Percentiles rank a stretch among this genome's conserved stretches.
Conservation (phyloP, 37 sponge, comb jelly and placozoan species). For the Crambe crambe region DNA sequence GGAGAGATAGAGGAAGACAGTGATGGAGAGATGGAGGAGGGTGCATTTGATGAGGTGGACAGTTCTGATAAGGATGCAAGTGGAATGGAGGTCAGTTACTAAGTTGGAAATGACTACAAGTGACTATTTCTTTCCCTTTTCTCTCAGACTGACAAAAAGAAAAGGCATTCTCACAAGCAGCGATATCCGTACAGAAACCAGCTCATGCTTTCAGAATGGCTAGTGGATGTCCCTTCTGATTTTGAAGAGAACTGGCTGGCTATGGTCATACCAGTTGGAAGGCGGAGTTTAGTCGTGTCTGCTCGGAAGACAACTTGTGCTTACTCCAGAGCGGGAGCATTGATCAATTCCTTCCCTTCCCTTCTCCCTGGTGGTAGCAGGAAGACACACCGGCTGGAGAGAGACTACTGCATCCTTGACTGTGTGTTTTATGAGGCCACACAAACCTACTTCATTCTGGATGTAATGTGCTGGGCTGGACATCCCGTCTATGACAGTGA, state of each 20-base stretch:
- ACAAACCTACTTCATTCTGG: constrained; percentile 81
- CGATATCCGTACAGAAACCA: constrained; percentile 78
- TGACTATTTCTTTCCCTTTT: not conserved
- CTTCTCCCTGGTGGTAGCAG: constrained; percentile 87
- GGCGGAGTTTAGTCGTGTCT: constrained; percentile 82
- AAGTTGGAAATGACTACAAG: not conserved
- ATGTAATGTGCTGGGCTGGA: constrained; percentile 90
- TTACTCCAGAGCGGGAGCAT: constrained; percentile 76
- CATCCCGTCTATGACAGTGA: constrained; percentile 90
- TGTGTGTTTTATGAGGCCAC: constrained; percentile 71
- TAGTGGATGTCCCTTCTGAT: constrained; percentile 87
- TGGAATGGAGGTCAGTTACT: too few relatives aligned
- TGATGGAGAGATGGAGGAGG: constrained; percentile 31
- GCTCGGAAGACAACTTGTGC: constrained; percentile 69
- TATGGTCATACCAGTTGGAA: constrained; percentile 87
- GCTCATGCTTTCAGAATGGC: constrained; percentile 97
- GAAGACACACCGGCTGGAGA: not conserved
- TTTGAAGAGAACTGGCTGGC: constrained; percentile 80
- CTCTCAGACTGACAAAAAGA: not conserved
- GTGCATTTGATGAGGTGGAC: constrained; percentile 6
- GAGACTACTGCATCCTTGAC: constrained; percentile 82
- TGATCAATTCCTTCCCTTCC: constrained; percentile 82
- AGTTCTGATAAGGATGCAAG: too few relatives aligned
- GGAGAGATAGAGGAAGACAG: constrained; percentile 55
- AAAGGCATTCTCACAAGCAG: not conserved